Evolutionary conservation across 2,113 vertebrate genomes (phyloP), one percentile per base, ranked within the genome.

Genomic region (Chaenocephalus aceratus): DNA sequence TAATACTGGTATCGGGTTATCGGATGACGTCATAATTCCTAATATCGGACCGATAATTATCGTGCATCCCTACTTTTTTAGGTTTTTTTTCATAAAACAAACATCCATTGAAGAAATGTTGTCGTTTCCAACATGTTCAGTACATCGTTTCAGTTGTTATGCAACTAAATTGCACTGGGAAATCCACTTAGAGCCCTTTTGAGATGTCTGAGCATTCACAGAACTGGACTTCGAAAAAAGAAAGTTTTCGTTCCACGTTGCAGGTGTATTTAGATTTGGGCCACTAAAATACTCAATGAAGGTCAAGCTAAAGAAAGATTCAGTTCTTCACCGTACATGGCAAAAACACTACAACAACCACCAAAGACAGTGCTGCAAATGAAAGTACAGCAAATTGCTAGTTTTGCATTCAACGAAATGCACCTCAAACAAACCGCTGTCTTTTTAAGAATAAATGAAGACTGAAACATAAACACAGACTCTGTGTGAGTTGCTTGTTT

Each of bases 51-150:
- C 21, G 21, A 21, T 21, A 21, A 21, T 21, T 21, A 21, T n/a
- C n/a, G n/a, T n/a, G n/a, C n/a, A n/a, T n/a, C n/a, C 21, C 21
- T 21, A 21, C 21, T 21, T 21, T 21, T 21, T 30, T 30, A 26
- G 26, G 54, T 73, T 51, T 34, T 68, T 41, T 14, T 41, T 41
- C 54, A 18, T 51, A 69, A 69, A 63, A 45, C 59, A 51, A 49
- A 54, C 48, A 64, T 48, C 21, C 10, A 34, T 57, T 75, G 34
- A 63, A 48, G 26, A 59, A 36, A 69, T 34, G 10, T 23, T 0
- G 48, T 15, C 8, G 68, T 70, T 44, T 49, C 23, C 8, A 34
- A 53, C 15, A 30, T 30, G 30, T 30, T 30, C 30, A 30, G 30
- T 4, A 30, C 30, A 30, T 79, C 66, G 4, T 67, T 82, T 51